These are phyloP conservation scores for Anthopleura xanthogrammica DNA, from an alignment of 92 coral and sea anemone species.

Conservation along the genomic window DNA sequence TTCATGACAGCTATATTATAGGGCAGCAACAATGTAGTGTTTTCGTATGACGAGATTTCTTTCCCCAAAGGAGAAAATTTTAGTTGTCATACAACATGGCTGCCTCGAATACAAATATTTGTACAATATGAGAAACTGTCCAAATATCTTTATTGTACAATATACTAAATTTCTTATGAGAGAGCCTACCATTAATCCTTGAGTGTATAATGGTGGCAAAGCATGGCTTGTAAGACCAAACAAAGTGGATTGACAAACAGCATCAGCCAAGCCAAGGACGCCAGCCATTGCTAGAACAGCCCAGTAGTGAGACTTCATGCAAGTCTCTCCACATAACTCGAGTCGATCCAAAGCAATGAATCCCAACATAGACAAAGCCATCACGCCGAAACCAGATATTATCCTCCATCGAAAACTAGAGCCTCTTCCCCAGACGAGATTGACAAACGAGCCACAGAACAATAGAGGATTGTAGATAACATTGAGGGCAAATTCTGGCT, in stretches of 20 bases:
- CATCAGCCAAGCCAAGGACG: conserved; percentile 76
- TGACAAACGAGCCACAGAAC: conserved; percentile 84
- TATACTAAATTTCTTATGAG: background rate
- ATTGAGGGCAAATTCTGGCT: conserved; percentile 84
- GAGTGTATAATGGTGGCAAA: conserved; percentile 83
- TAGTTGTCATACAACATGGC: too few relatives aligned
- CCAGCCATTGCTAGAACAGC: conserved; percentile 77
- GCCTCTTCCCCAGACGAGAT: conserved; percentile 87
- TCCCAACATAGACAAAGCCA: conserved; percentile 74
- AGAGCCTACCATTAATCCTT: conserved; percentile 82
- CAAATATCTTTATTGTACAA: too few relatives aligned
- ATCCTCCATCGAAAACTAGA: conserved; percentile 86
- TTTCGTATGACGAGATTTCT: too few relatives aligned
- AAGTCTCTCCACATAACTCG: conserved; percentile 79
- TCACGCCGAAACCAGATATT: conserved; percentile 64
- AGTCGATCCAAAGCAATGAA: conserved; percentile 76
- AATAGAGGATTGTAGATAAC: conserved; percentile 79
- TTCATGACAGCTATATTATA: too few relatives aligned
- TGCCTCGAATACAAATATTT: background rate
- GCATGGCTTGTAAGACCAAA: conserved; percentile 89
- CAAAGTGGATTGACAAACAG: conserved; percentile 87
- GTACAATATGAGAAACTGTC: too few relatives aligned
- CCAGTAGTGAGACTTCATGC: conserved; percentile 79
- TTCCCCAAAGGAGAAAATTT: too few relatives aligned
- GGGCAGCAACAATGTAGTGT: too few relatives aligned